Evolutionary conservation across 1,140 invertebrate species (phyloP), one percentile per base, ranked within the genome.

Genomic region (Lerema accius): DNA sequence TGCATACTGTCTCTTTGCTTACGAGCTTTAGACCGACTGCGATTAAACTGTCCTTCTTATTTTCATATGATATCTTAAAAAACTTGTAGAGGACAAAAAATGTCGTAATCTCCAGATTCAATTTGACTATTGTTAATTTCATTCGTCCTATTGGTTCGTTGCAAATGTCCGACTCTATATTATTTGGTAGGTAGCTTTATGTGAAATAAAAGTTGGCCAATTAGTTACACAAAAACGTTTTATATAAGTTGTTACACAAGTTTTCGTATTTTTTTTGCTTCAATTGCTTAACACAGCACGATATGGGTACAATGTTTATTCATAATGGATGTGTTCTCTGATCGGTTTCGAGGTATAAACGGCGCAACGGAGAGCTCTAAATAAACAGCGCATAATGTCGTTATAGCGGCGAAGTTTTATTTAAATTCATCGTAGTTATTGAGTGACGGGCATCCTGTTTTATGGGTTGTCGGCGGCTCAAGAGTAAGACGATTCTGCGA

Each of bases 401-500:
- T 67, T 62, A 49, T 60, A 63, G 55, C 56, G 46, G 65, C 53
- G 70, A 65, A 7, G 65, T 80, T 86, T 80, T 82, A 86, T 89
- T 86, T 74, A 86, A 87, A 89, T 89, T 77, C 71, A 80, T 75
- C 72, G 72, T 76, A 73, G 80, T 80, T 82, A 82, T 88, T 88
- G 81, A 84, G 78, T 87, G 81, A 84, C 76, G 76, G 77, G 78
- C 80, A 82, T 84, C 80, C 78, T 88, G 82, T 84, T 82, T 85
- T 81, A 85, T 83, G 71, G 71, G 58, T 76, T 69, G 84, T 80
- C 82, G 85, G 85, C 84, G 76, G 73, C 76, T 79, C 74, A 73
- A 85, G 80, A 86, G 82, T 84, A 77, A 76, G 68, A 72, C 78
- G 73, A 73, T 89, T 89, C 87, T 81, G 78, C 80, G 86, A 90